Evolutionary conservation across 2,888 invertebrate species (phyloP).

Genomic region (Chorisops tibialis): DNA sequence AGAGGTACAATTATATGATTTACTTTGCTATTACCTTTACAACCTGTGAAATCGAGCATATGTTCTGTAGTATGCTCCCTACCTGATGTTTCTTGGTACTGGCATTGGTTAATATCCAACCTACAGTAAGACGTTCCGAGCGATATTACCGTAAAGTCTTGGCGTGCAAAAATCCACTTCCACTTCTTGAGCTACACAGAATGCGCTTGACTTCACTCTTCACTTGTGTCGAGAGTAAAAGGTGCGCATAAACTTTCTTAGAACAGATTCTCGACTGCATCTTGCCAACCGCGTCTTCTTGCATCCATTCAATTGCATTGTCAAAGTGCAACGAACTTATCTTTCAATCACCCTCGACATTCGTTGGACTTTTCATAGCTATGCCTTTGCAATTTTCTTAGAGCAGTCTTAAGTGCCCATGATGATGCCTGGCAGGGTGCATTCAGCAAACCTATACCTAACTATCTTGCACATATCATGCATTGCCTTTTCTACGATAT

Average conservation of each 20-base stretch:
- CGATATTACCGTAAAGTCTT: no score
- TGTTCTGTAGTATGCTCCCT: no score
- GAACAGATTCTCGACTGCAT: slow-evolving; percentile 2
- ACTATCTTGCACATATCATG: no score
- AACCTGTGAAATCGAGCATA: no score
- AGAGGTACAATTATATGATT: no score
- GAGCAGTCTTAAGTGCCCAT: not conserved
- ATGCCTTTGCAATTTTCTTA: no score
- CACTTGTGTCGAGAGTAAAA: slow-evolving; percentile 8
- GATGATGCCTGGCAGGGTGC: no score
- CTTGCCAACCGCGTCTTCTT: not conserved
- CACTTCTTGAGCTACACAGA: not conserved
- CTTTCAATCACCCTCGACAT: slow-evolving; percentile 23
- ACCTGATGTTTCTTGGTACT: slow-evolving; percentile 1
- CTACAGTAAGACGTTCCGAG: not conserved
- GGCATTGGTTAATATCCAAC: not conserved
- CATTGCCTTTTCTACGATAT: no score
- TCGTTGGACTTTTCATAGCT: no score
- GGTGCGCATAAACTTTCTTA: slow-evolving; percentile 14
- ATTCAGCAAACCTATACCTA: no score
- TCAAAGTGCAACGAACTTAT: slow-evolving; percentile 25
- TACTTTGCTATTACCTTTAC: no score
- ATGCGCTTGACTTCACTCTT: not conserved
- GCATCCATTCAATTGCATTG: slow-evolving; percentile 13
- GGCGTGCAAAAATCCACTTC: not conserved